A percentile compares a stretch with the other conserved stretches of the same genome.
These are phyloP conservation scores for Syngnathus scovelli DNA, from an alignment of 2,113 vertebrate genomes.

Conservation along the genomic window DNA sequence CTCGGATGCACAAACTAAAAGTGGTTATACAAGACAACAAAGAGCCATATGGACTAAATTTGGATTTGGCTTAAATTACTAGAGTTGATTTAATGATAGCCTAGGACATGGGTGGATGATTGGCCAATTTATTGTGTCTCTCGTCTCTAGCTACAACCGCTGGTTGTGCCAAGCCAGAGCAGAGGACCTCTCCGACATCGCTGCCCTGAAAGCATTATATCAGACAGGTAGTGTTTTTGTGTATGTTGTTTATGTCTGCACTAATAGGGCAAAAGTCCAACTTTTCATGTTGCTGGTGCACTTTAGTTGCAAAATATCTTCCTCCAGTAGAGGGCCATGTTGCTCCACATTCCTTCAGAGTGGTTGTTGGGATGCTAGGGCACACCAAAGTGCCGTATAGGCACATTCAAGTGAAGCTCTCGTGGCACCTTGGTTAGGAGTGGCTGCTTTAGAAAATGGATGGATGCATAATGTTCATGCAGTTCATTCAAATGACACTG, in stretches of 20 bases:
- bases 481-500: too few species aligned
- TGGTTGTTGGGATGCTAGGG: background rate
- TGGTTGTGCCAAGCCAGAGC: constrained; percentile 94
- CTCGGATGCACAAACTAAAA: too few species aligned
- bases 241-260: background rate
- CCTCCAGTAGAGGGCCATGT: constrained; percentile 36
- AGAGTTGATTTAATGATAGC: background rate
- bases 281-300: background rate
- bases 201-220: constrained; percentile 94
- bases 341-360: constrained; percentile 1
- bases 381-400: too few species aligned
- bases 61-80: background rate
- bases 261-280: background rate
- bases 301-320: background rate
- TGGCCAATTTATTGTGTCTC: constrained; percentile 4
- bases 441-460: too few species aligned
- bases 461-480: too few species aligned
- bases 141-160: constrained; percentile 82
- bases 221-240: constrained; percentile 81
- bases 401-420: too few species aligned
- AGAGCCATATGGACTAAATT: too few species aligned
- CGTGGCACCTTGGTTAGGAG: too few species aligned
- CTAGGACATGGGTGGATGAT: background rate
- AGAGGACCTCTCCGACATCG: constrained; percentile 94
- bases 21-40: background rate